Conservation (phyloP, 2,797 vertebrate species). For the Clarias fuscus region DNA sequence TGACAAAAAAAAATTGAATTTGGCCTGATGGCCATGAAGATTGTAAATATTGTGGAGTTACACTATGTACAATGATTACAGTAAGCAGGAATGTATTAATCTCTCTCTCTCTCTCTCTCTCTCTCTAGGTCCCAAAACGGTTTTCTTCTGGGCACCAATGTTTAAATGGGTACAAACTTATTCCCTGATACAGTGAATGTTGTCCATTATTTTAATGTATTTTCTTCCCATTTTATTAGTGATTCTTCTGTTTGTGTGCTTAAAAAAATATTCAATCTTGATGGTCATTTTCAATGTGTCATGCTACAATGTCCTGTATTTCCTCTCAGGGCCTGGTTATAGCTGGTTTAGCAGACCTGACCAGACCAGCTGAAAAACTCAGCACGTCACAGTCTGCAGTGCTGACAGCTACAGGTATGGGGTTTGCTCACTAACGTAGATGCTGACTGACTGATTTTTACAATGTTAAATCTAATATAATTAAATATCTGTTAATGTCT, state of each 20-base stretch:
- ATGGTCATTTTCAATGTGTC: not conserved
- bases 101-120: constrained; percentile 48
- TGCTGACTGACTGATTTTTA: not conserved
- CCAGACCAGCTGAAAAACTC: constrained; percentile 93
- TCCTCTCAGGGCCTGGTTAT: constrained; percentile 83
- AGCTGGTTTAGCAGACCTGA: constrained; percentile 94
- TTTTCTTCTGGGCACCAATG: constrained; percentile 98
- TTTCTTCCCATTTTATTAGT: not conserved
- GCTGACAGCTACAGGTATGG: constrained; percentile 90
- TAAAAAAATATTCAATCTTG: not conserved
- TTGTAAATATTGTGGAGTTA: not conserved
- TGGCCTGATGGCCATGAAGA: not conserved
- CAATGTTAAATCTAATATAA: not conserved
- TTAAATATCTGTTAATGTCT: not conserved
- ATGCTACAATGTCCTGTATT: not conserved
- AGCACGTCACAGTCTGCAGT: constrained; percentile 90
- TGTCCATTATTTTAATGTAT: not conserved
- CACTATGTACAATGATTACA: not conserved
- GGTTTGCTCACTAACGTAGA: not conserved
- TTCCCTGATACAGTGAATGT: not conserved
- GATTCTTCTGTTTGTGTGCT: too few relatives aligned
- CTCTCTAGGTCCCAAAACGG: constrained; percentile 89
- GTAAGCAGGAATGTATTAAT: not conserved
- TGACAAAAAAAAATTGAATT: too few relatives aligned
- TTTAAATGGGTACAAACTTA: constrained; percentile 92